Evolutionary conservation across 2,888 invertebrate species (phyloP), one percentile per base, ranked within the genome.

Genomic region (Pardosa pseudoannulata): DNA sequence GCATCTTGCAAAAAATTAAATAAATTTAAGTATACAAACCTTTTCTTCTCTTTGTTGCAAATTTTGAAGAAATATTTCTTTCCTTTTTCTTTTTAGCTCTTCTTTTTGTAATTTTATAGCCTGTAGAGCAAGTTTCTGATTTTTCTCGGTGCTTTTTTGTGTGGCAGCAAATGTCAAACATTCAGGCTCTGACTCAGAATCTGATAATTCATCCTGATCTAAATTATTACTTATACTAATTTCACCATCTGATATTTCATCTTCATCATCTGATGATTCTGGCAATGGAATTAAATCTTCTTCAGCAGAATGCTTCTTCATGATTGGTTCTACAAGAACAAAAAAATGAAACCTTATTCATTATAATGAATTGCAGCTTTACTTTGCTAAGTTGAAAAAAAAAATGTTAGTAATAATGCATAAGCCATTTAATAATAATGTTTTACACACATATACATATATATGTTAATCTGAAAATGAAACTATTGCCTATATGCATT

Each of bases 21-120:
- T n/a, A n/a, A n/a, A n/a, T n/a, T n/a, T n/a, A n/a, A n/a, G n/a
- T n/a, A n/a, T n/a, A n/a, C n/a, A n/a, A n/a, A 56, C 56, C 23
- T 56, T 56, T 56, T 56, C 56, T 23, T 56, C 56, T 56, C 56
- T 19, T 23, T 56, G 56, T 23, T 56, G 7, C 3, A 56, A 19
- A 56, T 56, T 56, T 56, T 56, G 56, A 19, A 56, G 23, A 56
- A 56, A 23, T 1, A 56, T 56, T 56, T 56, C 56, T 23, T 56
- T 56, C 16, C 56, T 56, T 56, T 56, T 56, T 23, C 56, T 56
- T 23, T 56, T 56, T 23, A 56, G 23, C 1, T 56, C 56, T 6
- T 19, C 56, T 16, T 56, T 56, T 56, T 56, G 56, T 3, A 56
- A 3, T 56, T 56, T 56, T 23, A 56, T 23, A 23, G 56, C 56